Base-by-base conservation (phyloP, 2,888 invertebrate genomes). In the Antheraea yamamai region DNA sequence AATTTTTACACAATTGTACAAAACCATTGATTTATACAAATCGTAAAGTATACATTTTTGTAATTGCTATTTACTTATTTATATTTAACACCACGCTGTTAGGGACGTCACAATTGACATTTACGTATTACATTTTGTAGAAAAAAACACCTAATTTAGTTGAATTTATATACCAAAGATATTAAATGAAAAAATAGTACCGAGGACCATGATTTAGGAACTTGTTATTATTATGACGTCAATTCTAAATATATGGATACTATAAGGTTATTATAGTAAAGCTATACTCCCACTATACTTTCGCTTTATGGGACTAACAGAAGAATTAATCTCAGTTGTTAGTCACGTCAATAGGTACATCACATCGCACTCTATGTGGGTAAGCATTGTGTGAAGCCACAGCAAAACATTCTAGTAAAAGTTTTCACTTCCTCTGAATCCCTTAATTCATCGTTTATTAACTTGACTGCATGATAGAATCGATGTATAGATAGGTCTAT, bases 91-190 rank as follows among this genome's bases (percentile, higher is more conserved):
- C 26, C 72, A 51, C 61, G 73, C 26, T 16, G n/a, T 72, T 77
- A 74, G 71, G 79, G 82, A 82, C 82, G 83, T 75, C 82, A 74
- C 78, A 83, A 84, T 84, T 83, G 83, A 84, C 83, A 80, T 47
- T 81, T 83, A 82, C 79, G 78, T 83, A 82, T 80, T 76, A 75
- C 78, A 80, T 79, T 71, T 76, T 75, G 75, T 75, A 74, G 61
- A 78, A 72, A 77, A n/a, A 74, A 66, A 73, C 76, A 76, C 76
- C 35, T 18, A 70, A 30, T 16, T 66, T 16, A 26, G 0, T 66
- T 61, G 23, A 8, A 23, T 23, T 23, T 61, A 23, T 8, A 23
- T 8, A 12, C n/a, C n/a, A 61, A 23, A 61, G 61, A 61, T 23
- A 23, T 61, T 61, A 23, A 61, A 61, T 23, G 12, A 61, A 61